These are phyloP conservation scores for Menidia beryllina DNA, from an alignment of 2,113 vertebrate species.

Conservation along the genomic window DNA sequence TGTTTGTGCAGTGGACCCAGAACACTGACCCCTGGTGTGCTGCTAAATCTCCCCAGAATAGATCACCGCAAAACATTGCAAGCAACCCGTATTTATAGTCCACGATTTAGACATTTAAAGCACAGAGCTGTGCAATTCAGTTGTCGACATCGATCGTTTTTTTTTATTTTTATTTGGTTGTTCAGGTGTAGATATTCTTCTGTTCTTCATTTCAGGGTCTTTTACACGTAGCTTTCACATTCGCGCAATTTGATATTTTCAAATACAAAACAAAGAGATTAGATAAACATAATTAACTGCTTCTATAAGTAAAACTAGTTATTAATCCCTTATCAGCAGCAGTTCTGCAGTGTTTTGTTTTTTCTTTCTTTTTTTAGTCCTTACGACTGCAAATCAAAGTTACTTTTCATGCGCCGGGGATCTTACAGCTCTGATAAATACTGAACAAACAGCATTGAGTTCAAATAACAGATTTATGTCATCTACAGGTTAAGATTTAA, in stretches of 20 bases:
- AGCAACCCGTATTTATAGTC: constrained; percentile 9
- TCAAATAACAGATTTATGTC: constrained; percentile 23
- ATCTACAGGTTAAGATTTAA: constrained; percentile 31
- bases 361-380: too few species aligned
- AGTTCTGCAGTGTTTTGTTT: neutral
- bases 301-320: neutral
- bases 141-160: neutral
- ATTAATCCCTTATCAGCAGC: neutral
- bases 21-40: constrained; percentile 5
- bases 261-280: constrained; percentile 7
- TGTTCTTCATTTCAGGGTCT: neutral
- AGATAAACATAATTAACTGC: neutral
- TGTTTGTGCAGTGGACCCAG: constrained; percentile 14
- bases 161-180: neutral
- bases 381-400: constrained; percentile 1
- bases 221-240: neutral
- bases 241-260: neutral
- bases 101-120: constrained; percentile 8
- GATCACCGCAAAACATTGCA: constrained; percentile 9
- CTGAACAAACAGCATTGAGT: constrained; percentile 12
- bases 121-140: neutral
- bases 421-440: constrained; percentile 1
- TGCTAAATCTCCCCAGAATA: constrained; percentile 15
- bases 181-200: neutral
- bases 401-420: constrained; percentile 1